Base-by-base conservation (phyloP, 2,888 invertebrate genomes). In the Lottia gigantea region DNA sequence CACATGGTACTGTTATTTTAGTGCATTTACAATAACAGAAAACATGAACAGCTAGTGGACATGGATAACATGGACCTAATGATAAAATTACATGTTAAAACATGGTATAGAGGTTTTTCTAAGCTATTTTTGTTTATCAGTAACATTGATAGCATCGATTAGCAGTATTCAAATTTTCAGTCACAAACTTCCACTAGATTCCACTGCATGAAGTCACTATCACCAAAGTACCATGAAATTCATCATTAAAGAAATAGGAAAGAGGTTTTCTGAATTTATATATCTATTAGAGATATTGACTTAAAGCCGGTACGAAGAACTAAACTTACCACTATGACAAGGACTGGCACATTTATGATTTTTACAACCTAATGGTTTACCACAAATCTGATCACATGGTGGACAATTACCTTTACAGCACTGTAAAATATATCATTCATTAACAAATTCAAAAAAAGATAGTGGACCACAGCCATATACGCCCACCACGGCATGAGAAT, bases 261-360 rank as follows among this genome's bases (percentile, higher is more conserved):
- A 63, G 15, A 67, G n/a, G n/a, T n/a, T n/a, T n/a, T n/a, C n/a
- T n/a, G n/a, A n/a, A n/a, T n/a, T n/a, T n/a, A n/a, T n/a, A n/a
- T n/a, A n/a, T n/a, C n/a, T n/a, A n/a, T n/a, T n/a, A n/a, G n/a
- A n/a, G n/a, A n/a, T n/a, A n/a, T n/a, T n/a, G n/a, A n/a, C n/a
- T n/a, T n/a, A n/a, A n/a, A n/a, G n/a, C n/a, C n/a, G n/a, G n/a
- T n/a, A n/a, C n/a, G n/a, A n/a, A n/a, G n/a, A n/a, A n/a, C 61
- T 40, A 25, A 4, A 62, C 71, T 70, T 75, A 88, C 89, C 95
- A 76, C 91, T 91, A 83, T 96, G 95, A 85, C 95, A 95, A 12
- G 93, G 91, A 64, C 93, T 93, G 3, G 91, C 89, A 83, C 95
- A 96, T 87, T 95, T 95, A 88, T 97, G 97, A 73, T 94, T 94